These are phyloP conservation scores for Baccha elongata DNA, from an alignment of 2,888 invertebrate genomes.

Conservation along the genomic window DNA sequence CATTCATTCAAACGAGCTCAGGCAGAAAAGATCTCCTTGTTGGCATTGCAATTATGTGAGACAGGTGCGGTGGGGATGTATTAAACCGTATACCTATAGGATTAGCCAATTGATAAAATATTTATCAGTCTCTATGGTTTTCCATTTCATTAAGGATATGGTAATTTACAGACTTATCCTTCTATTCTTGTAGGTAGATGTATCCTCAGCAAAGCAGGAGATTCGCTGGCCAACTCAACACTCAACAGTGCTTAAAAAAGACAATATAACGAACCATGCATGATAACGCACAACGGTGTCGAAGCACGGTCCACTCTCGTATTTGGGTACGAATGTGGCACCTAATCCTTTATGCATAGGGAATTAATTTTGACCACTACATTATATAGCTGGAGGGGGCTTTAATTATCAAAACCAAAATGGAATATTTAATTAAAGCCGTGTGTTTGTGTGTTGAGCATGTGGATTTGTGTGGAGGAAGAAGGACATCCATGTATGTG, in stretches of 20 bases:
- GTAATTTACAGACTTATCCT: slow-evolving; percentile 65
- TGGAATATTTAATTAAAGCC: slow-evolving; percentile 72
- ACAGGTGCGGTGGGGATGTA: slow-evolving; percentile 1
- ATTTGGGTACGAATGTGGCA: slow-evolving; percentile 40
- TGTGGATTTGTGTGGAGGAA: not conserved
- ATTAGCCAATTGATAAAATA: slow-evolving; percentile 72
- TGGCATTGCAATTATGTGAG: slow-evolving; percentile 18
- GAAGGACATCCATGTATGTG: not conserved
- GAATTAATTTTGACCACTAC: slow-evolving; percentile 68
- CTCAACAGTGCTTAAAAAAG: slow-evolving; percentile 17
- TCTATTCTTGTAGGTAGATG: too few relatives aligned
- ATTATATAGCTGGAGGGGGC: slow-evolving; percentile 58
- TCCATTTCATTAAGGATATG: slow-evolving; percentile 70
- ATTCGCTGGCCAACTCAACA: not conserved
- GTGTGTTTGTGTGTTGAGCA: slow-evolving; percentile 12
- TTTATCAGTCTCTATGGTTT: slow-evolving; percentile 69
- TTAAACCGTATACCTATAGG: slow-evolving; percentile 27
- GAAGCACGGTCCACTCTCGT: not conserved
- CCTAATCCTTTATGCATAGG: slow-evolving; percentile 72
- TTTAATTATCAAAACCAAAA: slow-evolving; percentile 73
- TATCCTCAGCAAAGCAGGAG: not conserved
- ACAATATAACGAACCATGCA: slow-evolving; percentile 19
- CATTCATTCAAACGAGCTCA: slow-evolving; percentile 13
- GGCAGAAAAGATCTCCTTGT: slow-evolving; percentile 17
- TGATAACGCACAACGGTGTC: not conserved